Evolutionary conservation across 1,140 invertebrate genomes (phyloP).

Genomic region (Armadillidium nasatum): DNA sequence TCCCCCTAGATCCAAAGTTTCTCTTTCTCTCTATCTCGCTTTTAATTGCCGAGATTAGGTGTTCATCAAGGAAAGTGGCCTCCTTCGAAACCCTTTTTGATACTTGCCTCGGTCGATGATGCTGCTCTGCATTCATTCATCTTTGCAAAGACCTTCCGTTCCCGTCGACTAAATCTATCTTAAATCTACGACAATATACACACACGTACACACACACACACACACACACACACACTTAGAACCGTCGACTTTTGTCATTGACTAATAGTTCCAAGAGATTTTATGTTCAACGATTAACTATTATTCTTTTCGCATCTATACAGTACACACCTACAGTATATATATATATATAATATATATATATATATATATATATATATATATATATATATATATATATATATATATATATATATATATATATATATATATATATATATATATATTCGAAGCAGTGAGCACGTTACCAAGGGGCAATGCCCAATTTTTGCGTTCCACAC

Average conservation of each 20-base stretch:
- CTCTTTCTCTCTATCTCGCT: neutral
- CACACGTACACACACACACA: no score
- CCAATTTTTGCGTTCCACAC: no score
- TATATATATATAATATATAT: neutral
- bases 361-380: neutral
- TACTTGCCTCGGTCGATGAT: neutral
- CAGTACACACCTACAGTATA: no score
- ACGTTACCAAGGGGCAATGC: no score
- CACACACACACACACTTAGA: no score
- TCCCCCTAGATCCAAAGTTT: neutral
- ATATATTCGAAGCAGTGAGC: no score
- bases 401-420: neutral
- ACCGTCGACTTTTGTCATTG: no score
- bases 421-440: conserved; percentile 4
- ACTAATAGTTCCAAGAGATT: no score
- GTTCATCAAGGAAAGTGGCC: neutral
- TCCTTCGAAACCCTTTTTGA: neutral
- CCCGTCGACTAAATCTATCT: neutral
- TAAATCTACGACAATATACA: neutral
- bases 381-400: conserved; percentile 14
- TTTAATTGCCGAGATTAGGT: conserved; percentile 9
- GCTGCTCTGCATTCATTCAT: neutral
- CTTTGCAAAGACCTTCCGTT: neutral
- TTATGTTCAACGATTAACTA: no score
- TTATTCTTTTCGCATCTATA: no score